Evolutionary conservation across 2,888 invertebrate genomes (phyloP), one percentile per base, ranked within the genome.

Genomic region (Aplocera efformata): DNA sequence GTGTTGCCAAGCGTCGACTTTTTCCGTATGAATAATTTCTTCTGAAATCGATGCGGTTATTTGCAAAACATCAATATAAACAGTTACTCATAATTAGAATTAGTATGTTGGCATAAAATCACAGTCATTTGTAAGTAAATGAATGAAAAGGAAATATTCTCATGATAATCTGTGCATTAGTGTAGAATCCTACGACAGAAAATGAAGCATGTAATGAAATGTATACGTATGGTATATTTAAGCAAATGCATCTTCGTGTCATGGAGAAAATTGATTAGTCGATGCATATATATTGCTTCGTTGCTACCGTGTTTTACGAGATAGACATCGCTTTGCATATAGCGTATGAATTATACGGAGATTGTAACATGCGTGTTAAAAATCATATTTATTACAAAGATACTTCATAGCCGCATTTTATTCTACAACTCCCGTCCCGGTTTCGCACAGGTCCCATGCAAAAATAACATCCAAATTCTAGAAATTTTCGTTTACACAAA

Each of bases 161-260:
- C 48, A 54, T 54, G 48, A 49, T 46, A 64, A 56, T 50, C 54
- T 57, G 46, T 48, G 50, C 51, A 32, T 31, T 42, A 51, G 29
- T 33, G 30, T 39, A 10, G 28, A 44, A 35, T 40, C 13, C 30
- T 48, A 32, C 10, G 29, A 43, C 33, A 36, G 48, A 67, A 63
- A 63, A 65, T 67, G 58, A 67, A 51, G 53, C 57, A 52, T 63
- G 59, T 63, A 66, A 65, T 63, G 61, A 65, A 66, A 67, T 67
- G 66, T 58, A 50, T 70, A 67, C 56, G 58, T 65, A 66, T 68
- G 55, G 69, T 50, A 60, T 71, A 63, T 71, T 73, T 70, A 71
- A 59, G 69, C 63, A 72, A 74, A 73, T 67, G 57, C 44, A 58
- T 58, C 56, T 60, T 50, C 56, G 56, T 56, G 59, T 32, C 56